Base-by-base conservation (phyloP, 2,113 vertebrate genomes). In the Alces alces region DNA sequence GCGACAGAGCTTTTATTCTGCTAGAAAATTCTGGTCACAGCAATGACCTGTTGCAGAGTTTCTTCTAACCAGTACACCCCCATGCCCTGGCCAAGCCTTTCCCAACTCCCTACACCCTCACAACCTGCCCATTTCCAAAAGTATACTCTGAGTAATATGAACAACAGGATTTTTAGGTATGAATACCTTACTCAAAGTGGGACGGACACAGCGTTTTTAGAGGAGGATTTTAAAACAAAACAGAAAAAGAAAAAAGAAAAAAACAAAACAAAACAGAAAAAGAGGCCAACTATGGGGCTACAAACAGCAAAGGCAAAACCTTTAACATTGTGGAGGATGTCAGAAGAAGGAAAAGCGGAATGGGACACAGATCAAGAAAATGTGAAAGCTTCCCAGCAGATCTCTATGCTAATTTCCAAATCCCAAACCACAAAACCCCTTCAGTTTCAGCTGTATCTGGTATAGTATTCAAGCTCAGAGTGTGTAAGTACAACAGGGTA, bases 381-480 rank as follows among this genome's bases (percentile, higher is more conserved):
- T 4, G 64, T 57, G 36, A 88, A 64, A 78, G 52, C 57, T 93
- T 97, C 92, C 93, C 93, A 92, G 61, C 57, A 93, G 50, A 93
- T 23, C 5, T 27, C 83, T 45, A 27, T 7, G 19, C 73, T 55
- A 27, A 95, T 61, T 95, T 95, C 95, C 84, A 86, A 97, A 94
- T 85, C 86, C 92, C 89, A 92, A 94, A 95, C 83, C 96, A 93
- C 91, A 96, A 93, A 93, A 57, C 16, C 12, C 66, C 64, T 47
- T 55, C 27, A 11, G 66, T 66, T 86, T 78, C 86, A 96, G 80
- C 3, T 87, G 25, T 30, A 54, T 94, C 82, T 76, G 70, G 45
- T 78, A 36, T 1, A 55, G 39, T 23, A 27, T 17, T 93, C 54
- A 84, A 87, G 27, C 76, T 90, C 90, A 73, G 80, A 96, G 86